These are phyloP conservation scores for Drosophila maculinotata DNA, from an alignment of 2,888 invertebrate genomes.

Conservation along the genomic window DNA sequence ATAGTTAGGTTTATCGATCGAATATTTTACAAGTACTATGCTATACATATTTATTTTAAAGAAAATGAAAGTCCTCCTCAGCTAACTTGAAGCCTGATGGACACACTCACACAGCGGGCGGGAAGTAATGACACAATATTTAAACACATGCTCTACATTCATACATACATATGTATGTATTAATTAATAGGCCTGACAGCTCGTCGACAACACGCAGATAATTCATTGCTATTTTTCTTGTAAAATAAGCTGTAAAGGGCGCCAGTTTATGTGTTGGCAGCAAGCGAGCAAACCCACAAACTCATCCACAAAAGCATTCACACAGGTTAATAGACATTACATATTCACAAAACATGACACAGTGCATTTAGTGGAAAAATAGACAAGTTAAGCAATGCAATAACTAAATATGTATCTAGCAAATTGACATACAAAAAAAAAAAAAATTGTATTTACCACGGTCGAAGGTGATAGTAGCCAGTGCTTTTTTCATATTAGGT, in stretches of 20 bases:
- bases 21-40: constrained; percentile 5
- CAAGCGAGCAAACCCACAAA: background rate
- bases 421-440: constrained; percentile 27
- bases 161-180: background rate
- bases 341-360: constrained; percentile 45
- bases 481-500: no score
- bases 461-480: no score
- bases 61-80: constrained; percentile 1
- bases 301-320: constrained; percentile 5
- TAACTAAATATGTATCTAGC: constrained; percentile 19
- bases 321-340: constrained; percentile 1
- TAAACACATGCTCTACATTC: constrained; percentile 18
- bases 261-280: constrained; percentile 20
- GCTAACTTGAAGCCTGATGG: background rate
- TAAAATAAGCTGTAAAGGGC: background rate
- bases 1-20: constrained; percentile 18
- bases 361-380: constrained; percentile 32
- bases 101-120: constrained; percentile 7
- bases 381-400: constrained; percentile 21
- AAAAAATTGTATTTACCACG: no score
- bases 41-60: background rate
- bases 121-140: constrained; percentile 31
- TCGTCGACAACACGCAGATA: constrained; percentile 1
- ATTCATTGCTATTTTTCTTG: constrained; percentile 18
- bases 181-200: constrained; percentile 1